Evolutionary conservation across 2,113 vertebrate genomes (phyloP).

Genomic region (Peromyscus californicus): DNA sequence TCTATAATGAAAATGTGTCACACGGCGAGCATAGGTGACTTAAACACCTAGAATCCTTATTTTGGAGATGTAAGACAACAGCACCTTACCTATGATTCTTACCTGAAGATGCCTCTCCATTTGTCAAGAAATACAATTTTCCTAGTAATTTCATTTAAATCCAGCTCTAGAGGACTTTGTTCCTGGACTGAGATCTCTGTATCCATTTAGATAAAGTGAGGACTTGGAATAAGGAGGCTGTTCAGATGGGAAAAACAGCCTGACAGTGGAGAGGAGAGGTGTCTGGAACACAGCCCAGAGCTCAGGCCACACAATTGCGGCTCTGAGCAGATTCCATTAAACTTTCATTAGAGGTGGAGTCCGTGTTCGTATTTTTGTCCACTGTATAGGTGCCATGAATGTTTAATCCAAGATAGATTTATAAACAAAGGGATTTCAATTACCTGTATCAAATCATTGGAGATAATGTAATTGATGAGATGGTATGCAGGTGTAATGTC

Average conservation of each 20-base stretch:
- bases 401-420: slow-evolving; percentile 74
- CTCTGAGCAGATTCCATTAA: slow-evolving; percentile 26
- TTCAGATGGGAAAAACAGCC: not conserved
- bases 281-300: not conserved
- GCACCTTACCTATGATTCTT: slow-evolving; percentile 83
- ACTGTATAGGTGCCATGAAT: slow-evolving; percentile 62
- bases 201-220: slow-evolving; percentile 72
- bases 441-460: slow-evolving; percentile 53
- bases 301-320: not conserved
- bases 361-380: not conserved
- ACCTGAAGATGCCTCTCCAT: slow-evolving; percentile 90
- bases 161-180: slow-evolving; percentile 29
- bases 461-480: slow-evolving; percentile 49
- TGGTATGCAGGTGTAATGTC: not conserved
- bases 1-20: not conserved
- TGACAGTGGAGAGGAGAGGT: not conserved
- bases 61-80: not conserved
- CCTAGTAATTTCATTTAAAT: slow-evolving; percentile 86
- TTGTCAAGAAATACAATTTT: slow-evolving; percentile 88
- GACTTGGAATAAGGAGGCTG: not conserved
- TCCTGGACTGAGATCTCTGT: slow-evolving; percentile 22
- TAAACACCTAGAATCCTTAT: not conserved
- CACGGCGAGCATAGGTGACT: not conserved
- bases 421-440: slow-evolving; percentile 52
- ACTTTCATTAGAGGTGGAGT: slow-evolving; percentile 52